Percentiles rank a stretch among this genome's conserved stretches.
phyloP scores from a whole-genome alignment of 2,113 vertebrate species.

The Ariopsis seemanni region DNA sequence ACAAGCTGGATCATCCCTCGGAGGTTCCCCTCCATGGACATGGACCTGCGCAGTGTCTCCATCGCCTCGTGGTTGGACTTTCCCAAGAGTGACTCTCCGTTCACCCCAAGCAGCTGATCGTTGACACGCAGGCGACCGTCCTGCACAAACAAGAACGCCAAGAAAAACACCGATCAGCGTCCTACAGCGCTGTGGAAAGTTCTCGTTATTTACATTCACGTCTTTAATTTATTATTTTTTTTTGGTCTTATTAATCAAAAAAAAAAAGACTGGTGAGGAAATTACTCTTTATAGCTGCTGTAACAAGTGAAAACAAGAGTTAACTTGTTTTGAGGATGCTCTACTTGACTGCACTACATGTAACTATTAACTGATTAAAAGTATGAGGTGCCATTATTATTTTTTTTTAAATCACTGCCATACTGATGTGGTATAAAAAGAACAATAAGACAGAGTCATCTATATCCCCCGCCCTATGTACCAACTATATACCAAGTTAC shows the following conservation, averaged over 20 bases:
- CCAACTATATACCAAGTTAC: too few relatives aligned
- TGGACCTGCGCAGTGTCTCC: slow-evolving; percentile 93
- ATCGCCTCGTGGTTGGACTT: slow-evolving; percentile 94
- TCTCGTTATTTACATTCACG: not conserved
- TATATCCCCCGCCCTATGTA: too few relatives aligned
- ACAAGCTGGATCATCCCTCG: slow-evolving; percentile 92
- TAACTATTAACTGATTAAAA: not conserved
- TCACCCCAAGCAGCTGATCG: slow-evolving; percentile 94
- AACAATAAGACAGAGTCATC: not conserved
- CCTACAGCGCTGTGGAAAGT: not conserved
- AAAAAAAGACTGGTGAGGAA: not conserved
- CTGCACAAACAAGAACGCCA: slow-evolving; percentile 61
- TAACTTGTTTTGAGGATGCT: not conserved
- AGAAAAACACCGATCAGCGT: not conserved
- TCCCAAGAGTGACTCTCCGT: slow-evolving; percentile 87
- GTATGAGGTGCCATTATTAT: not conserved
- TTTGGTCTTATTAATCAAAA: not conserved
- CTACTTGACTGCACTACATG: not conserved
- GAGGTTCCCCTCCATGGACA: slow-evolving; percentile 96
- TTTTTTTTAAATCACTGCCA: not conserved
- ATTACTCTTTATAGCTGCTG: not conserved
- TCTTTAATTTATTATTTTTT: not conserved
- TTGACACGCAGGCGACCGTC: slow-evolving; percentile 88
- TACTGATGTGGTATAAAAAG: not conserved
- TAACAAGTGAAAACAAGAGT: not conserved